Percentiles rank a stretch among this genome's conserved stretches.
phyloP scores from a whole-genome alignment of 2,888 invertebrate species.

The Ctena decussata region DNA sequence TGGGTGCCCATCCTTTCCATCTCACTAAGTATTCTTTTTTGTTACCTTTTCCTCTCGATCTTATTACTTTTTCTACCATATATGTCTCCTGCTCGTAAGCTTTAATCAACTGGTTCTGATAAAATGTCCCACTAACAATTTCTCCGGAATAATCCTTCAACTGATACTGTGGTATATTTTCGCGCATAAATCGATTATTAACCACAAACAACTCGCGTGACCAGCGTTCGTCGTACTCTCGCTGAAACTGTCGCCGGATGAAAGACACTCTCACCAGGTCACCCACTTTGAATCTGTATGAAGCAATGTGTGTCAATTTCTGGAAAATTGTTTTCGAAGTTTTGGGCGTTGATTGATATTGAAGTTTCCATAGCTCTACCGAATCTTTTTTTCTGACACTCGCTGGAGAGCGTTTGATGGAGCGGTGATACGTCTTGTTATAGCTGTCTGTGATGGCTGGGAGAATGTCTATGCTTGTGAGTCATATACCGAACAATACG shows the following conservation, averaged over 20 bases:
- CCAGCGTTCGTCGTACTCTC: constrained; percentile 52
- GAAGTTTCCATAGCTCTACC: constrained; percentile 34
- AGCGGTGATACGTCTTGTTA: constrained; percentile 50
- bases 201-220: constrained; percentile 37
- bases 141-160: constrained; percentile 40
- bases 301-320: background rate
- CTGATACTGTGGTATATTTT: constrained; percentile 33
- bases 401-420: constrained; percentile 42
- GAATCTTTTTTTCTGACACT: constrained; percentile 39
- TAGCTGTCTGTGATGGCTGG: constrained; percentile 43
- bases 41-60: background rate
- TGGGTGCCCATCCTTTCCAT: constrained; percentile 7
- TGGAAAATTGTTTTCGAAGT: background rate
- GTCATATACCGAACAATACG: constrained; percentile 45
- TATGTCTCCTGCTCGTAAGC: constrained; percentile 5
- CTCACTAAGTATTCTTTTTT: constrained; percentile 6
- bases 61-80: background rate
- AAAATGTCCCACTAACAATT: constrained; percentile 28
- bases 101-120: constrained; percentile 21
- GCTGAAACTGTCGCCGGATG: constrained; percentile 22
- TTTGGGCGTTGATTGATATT: background rate
- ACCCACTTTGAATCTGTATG: constrained; percentile 37
- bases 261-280: constrained; percentile 44
- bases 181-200: constrained; percentile 32
- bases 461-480: constrained; percentile 45